Conservation (phyloP, 2,888 invertebrate species). For the Pteria penguin region DNA sequence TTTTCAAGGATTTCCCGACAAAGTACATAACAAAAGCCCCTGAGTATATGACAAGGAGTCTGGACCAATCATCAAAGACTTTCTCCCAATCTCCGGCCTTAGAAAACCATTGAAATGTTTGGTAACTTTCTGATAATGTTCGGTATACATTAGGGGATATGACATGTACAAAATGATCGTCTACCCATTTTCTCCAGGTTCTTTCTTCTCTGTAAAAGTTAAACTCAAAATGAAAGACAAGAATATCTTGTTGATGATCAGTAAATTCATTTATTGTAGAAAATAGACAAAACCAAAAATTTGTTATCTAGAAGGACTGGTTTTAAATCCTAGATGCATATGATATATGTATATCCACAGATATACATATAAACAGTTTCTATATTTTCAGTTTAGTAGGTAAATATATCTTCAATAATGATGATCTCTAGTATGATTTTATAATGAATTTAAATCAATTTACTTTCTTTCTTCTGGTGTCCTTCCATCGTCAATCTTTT, state of each 20-base stretch:
- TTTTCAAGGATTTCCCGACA: slow-evolving; percentile 92
- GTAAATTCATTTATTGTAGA: too few species aligned
- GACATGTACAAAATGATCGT: slow-evolving; percentile 92
- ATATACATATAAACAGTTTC: too few species aligned
- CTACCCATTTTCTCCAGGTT: slow-evolving; percentile 97
- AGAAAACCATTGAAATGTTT: slow-evolving; percentile 97
- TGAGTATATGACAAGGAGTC: slow-evolving; percentile 91
- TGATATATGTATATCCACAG: too few species aligned
- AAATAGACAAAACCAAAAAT: too few species aligned
- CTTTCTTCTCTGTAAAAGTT: slow-evolving; percentile 88
- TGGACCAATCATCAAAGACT: slow-evolving; percentile 92
- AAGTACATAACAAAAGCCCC: slow-evolving; percentile 97
- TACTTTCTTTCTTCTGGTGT: slow-evolving; percentile 66
- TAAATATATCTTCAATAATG: too few species aligned
- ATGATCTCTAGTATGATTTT: too few species aligned
- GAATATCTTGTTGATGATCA: too few species aligned
- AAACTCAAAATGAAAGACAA: too few species aligned
- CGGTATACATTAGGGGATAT: slow-evolving; percentile 98
- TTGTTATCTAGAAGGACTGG: too few species aligned
- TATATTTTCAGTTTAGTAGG: too few species aligned
- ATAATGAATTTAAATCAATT: too few species aligned
- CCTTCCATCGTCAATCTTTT: slow-evolving; percentile 41
- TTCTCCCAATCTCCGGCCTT: slow-evolving; percentile 94
- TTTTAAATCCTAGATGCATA: too few species aligned
- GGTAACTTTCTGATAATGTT: slow-evolving; percentile 89